Evolutionary conservation across 2,888 invertebrate genomes (phyloP).

Genomic region (Pheosia gnoma): DNA sequence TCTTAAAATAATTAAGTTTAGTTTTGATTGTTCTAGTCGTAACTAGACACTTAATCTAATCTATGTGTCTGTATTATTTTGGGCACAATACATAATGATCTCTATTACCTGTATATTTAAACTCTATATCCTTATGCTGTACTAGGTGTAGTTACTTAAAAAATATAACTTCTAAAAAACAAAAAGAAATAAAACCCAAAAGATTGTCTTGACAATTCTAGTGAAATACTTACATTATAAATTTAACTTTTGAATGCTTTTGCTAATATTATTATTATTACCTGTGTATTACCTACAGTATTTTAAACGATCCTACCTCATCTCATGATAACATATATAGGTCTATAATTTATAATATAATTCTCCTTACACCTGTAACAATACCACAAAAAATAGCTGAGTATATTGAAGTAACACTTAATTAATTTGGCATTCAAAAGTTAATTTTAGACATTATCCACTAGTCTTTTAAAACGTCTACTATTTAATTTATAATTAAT

Average conservation of each 20-base stretch:
- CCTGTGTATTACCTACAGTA: neutral
- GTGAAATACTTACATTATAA: neutral
- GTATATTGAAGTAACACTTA: too few species aligned
- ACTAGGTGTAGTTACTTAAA: too few species aligned
- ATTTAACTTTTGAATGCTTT: neutral
- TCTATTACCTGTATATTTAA: too few species aligned
- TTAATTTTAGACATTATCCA: conserved; percentile 1
- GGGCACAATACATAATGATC: conserved; percentile 1
- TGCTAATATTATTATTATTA: neutral
- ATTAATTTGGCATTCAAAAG: conserved; percentile 22
- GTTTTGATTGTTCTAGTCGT: conserved; percentile 43
- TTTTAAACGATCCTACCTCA: too few species aligned
- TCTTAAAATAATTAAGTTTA: conserved; percentile 41
- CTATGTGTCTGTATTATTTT: neutral
- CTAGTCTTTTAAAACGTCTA: conserved; percentile 14
- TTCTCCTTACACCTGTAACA: too few species aligned
- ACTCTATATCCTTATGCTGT: too few species aligned
- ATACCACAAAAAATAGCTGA: too few species aligned
- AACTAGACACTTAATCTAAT: conserved; percentile 42
- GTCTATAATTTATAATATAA: too few species aligned
- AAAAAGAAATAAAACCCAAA: too few species aligned
- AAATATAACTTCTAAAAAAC: too few species aligned
- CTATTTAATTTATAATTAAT: conserved; percentile 12
- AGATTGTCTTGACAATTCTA: too few species aligned
- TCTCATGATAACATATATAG: too few species aligned